These are phyloP conservation scores for Latheticus oryzae DNA, from an alignment of 2,888 invertebrate genomes.

Conservation along the genomic window DNA sequence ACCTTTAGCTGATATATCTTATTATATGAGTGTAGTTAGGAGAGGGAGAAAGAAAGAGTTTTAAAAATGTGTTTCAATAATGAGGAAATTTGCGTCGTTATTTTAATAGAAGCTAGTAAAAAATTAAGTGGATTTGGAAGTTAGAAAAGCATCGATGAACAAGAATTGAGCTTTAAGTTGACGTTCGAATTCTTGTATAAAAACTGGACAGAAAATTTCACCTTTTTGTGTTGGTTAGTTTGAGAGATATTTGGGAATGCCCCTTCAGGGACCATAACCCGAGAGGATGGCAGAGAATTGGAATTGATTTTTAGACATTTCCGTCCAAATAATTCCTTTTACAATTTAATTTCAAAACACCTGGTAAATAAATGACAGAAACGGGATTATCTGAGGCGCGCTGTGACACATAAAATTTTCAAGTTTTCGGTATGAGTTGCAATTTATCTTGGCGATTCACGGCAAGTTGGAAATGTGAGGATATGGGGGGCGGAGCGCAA, in stretches of 20 bases:
- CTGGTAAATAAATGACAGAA: constrained; percentile 13
- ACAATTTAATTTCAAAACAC: constrained; percentile 11
- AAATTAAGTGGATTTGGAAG: no score
- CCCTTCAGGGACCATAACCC: constrained; percentile 29
- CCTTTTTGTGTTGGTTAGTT: constrained; percentile 25
- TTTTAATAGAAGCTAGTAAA: no score
- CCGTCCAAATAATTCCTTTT: constrained; percentile 12
- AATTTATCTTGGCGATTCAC: constrained; percentile 6
- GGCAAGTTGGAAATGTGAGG: background rate
- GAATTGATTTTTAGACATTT: constrained; percentile 25
- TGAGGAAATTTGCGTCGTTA: no score
- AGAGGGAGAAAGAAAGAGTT: no score
- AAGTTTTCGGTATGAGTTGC: background rate
- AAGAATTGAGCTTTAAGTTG: constrained; percentile 17
- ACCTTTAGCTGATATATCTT: no score
- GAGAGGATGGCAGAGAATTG: constrained; percentile 26
- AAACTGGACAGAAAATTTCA: constrained; percentile 25
- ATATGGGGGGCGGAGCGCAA: background rate
- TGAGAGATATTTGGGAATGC: constrained; percentile 22
- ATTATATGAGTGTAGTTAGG: no score
- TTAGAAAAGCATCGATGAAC: constrained; percentile 2
- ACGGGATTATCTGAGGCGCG: constrained; percentile 4
- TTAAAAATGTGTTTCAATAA: no score
- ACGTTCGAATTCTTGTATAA: constrained; percentile 23
- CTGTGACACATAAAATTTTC: constrained; percentile 11